These are phyloP conservation scores for Latrodectus hesperus DNA, from an alignment of 2,888 invertebrate genomes.

Conservation along the genomic window DNA sequence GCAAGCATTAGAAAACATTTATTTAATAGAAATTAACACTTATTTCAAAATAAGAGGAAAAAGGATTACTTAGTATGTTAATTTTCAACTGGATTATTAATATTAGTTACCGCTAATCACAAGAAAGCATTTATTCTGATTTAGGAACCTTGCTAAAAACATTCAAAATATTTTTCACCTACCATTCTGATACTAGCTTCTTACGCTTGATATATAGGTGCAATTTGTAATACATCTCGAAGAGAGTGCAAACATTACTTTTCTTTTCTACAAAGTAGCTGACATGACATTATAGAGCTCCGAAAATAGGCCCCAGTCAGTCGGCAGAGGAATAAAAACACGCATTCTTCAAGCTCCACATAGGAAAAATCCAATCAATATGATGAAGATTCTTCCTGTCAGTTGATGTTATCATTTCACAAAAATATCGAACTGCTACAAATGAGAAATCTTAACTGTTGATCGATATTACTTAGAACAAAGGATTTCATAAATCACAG, in stretches of 20 bases:
- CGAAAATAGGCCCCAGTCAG: neutral
- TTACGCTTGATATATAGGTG: neutral
- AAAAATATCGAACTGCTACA: too few species aligned
- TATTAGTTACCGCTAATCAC: too few species aligned
- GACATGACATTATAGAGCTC: constrained; percentile 2
- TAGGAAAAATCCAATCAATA: constrained; percentile 5
- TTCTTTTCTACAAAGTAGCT: neutral
- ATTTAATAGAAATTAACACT: too few species aligned
- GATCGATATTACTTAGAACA: too few species aligned
- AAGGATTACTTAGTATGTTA: too few species aligned
- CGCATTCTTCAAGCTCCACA: neutral
- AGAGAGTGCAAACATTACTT: neutral
- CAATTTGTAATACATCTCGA: neutral
- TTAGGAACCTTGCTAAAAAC: neutral
- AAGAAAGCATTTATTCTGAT: neutral
- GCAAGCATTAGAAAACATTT: too few species aligned
- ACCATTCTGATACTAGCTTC: neutral
- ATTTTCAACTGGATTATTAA: too few species aligned
- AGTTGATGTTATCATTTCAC: too few species aligned
- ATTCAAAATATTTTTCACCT: neutral
- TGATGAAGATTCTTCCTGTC: neutral
- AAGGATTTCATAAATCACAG: too few species aligned
- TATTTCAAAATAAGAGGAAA: too few species aligned
- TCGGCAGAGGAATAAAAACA: neutral
- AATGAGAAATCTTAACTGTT: too few species aligned